These are phyloP conservation scores for Galbula dea DNA, from an alignment of 2,113 vertebrate genomes.

Conservation along the genomic window DNA sequence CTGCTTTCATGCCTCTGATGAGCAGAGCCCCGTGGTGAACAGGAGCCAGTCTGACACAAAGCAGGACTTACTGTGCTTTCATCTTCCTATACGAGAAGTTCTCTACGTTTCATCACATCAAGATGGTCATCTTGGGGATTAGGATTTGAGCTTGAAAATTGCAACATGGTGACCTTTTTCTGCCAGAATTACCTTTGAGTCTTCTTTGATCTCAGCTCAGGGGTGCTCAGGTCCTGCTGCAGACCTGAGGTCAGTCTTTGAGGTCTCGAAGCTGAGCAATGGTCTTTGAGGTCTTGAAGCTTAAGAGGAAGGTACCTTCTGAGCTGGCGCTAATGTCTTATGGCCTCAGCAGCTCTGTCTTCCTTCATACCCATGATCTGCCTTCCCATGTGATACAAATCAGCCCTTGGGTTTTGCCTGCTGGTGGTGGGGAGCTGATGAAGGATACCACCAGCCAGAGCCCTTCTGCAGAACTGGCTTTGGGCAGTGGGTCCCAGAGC, in stretches of 20 bases:
- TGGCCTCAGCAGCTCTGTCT: not conserved
- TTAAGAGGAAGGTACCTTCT: not conserved
- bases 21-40: not conserved
- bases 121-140: not conserved
- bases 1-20: not conserved
- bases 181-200: not conserved
- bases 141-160: not conserved
- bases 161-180: not conserved
- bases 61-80: not conserved
- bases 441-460: not conserved
- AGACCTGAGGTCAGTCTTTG: not conserved
- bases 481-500: rapidly evolving
- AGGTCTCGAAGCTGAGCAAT: not conserved
- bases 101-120: not conserved
- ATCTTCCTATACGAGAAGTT: not conserved
- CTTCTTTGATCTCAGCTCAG: conserved; percentile 12
- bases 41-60: not conserved
- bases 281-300: not conserved
- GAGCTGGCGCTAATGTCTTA: not conserved
- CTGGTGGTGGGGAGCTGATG: rapidly evolving
- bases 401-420: not conserved
- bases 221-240: not conserved
- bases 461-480: not conserved
- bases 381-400: rapidly evolving
- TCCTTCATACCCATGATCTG: not conserved